These are phyloP conservation scores for Acleris emargana DNA, from an alignment of 2,888 invertebrate species.

Conservation along the genomic window DNA sequence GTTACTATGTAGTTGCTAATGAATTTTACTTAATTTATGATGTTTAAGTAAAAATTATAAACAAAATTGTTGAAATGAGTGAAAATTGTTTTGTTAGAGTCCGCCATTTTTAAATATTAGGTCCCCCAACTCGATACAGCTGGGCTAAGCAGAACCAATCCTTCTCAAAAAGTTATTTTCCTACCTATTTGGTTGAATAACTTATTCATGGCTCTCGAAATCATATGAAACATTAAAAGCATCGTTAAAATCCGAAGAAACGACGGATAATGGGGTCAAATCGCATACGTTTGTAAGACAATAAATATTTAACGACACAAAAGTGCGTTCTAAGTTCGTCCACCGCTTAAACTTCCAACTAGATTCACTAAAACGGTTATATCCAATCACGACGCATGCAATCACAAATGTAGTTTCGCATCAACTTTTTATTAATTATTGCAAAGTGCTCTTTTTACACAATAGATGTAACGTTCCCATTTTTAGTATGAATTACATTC, in stretches of 20 bases:
- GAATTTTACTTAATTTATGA: too few species aligned
- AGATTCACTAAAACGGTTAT: constrained; percentile 7
- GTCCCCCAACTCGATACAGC: too few species aligned
- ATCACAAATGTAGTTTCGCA: constrained; percentile 18
- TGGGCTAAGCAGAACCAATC: too few species aligned
- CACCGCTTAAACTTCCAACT: neutral
- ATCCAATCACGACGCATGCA: constrained; percentile 11
- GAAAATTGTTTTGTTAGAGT: too few species aligned
- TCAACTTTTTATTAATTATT: constrained; percentile 24
- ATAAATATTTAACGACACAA: neutral
- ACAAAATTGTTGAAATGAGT: too few species aligned
- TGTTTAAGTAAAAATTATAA: too few species aligned
- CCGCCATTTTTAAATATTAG: too few species aligned
- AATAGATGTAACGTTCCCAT: constrained; percentile 8
- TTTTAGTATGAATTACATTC: neutral
- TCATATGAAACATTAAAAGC: neutral
- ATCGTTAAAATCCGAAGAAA: neutral
- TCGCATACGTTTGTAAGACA: neutral
- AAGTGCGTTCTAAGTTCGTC: neutral
- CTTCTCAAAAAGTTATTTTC: too few species aligned
- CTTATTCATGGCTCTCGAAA: neutral
- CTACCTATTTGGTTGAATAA: neutral
- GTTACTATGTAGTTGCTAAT: too few species aligned
- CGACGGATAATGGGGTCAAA: neutral
- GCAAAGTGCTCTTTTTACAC: constrained; percentile 17